A percentile compares a stretch with the other conserved stretches of the same genome.
These are phyloP conservation scores for Thelaira solivaga DNA, from an alignment of 2,888 invertebrate genomes.

Conservation along the genomic window DNA sequence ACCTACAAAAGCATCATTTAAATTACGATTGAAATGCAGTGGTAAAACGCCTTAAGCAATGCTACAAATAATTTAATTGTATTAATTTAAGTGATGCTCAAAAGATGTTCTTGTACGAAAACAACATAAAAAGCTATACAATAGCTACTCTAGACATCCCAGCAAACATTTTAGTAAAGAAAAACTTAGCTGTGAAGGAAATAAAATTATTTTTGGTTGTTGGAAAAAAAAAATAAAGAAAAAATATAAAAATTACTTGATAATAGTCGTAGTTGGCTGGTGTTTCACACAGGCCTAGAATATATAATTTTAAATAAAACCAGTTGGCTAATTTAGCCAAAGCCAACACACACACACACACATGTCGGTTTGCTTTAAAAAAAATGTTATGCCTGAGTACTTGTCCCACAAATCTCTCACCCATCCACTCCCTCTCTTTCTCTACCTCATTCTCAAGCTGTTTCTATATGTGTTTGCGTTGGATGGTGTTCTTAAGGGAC, in stretches of 20 bases:
- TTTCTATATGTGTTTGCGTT: background rate
- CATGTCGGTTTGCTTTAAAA: background rate
- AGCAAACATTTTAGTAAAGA: background rate
- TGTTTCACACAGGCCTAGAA: background rate
- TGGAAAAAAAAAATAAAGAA: no score
- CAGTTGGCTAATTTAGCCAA: slow-evolving; percentile 33
- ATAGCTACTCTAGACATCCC: slow-evolving; percentile 8
- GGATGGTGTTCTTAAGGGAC: slow-evolving; percentile 45
- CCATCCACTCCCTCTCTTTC: background rate
- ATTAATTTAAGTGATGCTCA: slow-evolving; percentile 41
- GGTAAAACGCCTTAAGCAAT: slow-evolving; percentile 45
- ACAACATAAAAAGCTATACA: background rate
- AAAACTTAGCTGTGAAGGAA: no score
- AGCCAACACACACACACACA: no score
- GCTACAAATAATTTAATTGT: slow-evolving; percentile 54
- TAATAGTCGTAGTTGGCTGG: no score
- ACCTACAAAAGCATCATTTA: background rate
- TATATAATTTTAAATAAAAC: background rate
- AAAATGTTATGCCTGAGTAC: background rate
- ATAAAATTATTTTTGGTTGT: no score
- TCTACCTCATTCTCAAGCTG: background rate
- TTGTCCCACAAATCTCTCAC: background rate
- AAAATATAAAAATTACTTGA: no score
- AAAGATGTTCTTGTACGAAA: background rate
- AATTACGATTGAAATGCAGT: slow-evolving; percentile 41